Evolutionary conservation across 1,140 invertebrate genomes (phyloP), one percentile per base, ranked within the genome.

Genomic region (Eulimnadia texana): DNA sequence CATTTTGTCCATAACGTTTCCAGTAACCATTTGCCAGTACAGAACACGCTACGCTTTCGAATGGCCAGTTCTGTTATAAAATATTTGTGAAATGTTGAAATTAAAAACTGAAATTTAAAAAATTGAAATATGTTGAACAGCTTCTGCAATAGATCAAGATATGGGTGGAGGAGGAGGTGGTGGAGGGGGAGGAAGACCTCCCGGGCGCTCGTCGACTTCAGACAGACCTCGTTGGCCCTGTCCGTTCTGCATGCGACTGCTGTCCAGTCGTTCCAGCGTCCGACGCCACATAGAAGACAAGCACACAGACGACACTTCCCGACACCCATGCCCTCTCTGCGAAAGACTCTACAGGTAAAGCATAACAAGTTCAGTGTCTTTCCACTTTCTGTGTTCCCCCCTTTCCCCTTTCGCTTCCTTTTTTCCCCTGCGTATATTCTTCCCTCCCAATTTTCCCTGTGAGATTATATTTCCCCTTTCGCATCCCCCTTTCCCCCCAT

Each of bases 171-270:
- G 33, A 42, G 33, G 33, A 42, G 33, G 6, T 16, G 33, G 33
- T 6, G 33, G 33, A 42, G 33, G 33, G 16, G 33, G 33, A 42
- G 33, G 33, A 42, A 42, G 55, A 27, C n/a, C 55, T 29, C 55
- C 55, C 11, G 60, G 60, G 3, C 60, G 60, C 22, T 53, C 22
- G 3, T 52, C 53, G 50, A 29, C 50, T 16, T 54, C 51, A 19
- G 50, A 61, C n/a, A 50, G 60, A 42, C 60, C 60, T 2, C 50
- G 60, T n/a, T 61, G 60, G 60, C 60, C 51, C n/a, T 61, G 60
- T 29, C 60, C 60, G 19, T 61, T 61, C 52, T 61, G 60, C 22
- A 22, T 54, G 51, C 60, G 60, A 22, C 51, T 61, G 13, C 33
- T 61, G 50, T 61, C 60, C 3, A 61, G 60, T 33, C 60, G 60